Percentiles rank a stretch among this genome's conserved stretches.
Evolutionary conservation across 2,888 invertebrate species (phyloP).

Genomic region (Cecidostiba fungosa): DNA sequence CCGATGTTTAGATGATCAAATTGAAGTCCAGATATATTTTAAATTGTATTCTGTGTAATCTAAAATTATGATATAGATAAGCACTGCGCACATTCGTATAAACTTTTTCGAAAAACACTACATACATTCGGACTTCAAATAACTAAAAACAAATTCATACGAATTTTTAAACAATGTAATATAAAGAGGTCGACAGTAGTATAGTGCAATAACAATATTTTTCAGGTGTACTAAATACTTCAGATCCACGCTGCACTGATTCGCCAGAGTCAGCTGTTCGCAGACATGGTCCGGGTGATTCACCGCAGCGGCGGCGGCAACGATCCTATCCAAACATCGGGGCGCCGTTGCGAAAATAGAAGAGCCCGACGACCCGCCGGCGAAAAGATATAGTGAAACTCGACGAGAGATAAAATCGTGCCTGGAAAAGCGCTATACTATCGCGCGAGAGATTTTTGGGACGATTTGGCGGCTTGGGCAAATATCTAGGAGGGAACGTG

Average conservation of each 20-base stretch:
- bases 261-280: slow-evolving; percentile 22
- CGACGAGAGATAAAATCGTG: neutral
- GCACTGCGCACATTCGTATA: no score
- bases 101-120: no score
- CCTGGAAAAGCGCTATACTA: neutral
- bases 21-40: neutral
- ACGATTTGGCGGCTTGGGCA: neutral
- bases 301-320: neutral
- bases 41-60: no score
- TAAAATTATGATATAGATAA: no score
- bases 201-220: neutral
- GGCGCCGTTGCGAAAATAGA: slow-evolving; percentile 32
- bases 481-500: no score
- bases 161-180: no score
- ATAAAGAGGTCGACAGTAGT: no score
- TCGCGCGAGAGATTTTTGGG: neutral
- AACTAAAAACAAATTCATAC: neutral
- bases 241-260: neutral
- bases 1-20: neutral
- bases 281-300: neutral
- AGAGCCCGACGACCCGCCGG: slow-evolving; percentile 14
- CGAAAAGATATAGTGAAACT: neutral
- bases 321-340: slow-evolving; percentile 24
- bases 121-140: neutral
- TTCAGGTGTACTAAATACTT: neutral